phyloP scores from a whole-genome alignment of 2,888 invertebrate genomes.

The Megaustenia siamemsis region DNA sequence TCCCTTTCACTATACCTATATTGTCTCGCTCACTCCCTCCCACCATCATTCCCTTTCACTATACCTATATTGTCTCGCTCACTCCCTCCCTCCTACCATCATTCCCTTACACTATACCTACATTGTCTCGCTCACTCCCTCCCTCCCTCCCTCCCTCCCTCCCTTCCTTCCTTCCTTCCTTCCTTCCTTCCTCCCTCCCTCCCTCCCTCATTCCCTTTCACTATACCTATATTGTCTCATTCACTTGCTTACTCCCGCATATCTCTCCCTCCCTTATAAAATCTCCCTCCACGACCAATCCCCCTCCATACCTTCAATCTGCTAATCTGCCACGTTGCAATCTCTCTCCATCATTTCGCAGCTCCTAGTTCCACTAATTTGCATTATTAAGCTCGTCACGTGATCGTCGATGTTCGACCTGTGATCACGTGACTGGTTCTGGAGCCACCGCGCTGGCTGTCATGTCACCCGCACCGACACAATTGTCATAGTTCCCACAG shows the following conservation, averaged over 20 bases:
- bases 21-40: background rate
- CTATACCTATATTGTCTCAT: background rate
- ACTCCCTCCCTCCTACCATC: background rate
- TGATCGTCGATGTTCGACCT: slow-evolving; percentile 28
- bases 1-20: background rate
- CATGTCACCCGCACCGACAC: slow-evolving; percentile 9
- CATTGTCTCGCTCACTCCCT: slow-evolving; percentile 10
- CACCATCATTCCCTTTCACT: background rate
- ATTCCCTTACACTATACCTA: background rate
- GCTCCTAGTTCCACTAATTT: background rate
- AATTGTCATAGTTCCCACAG: slow-evolving; percentile 2
- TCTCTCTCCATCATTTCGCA: background rate
- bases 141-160: slow-evolving; percentile 31
- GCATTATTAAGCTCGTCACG: slow-evolving; percentile 30
- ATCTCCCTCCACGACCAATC: background rate
- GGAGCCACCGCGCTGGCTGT: background rate
- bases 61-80: background rate
- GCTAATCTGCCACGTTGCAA: background rate
- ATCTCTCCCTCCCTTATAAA: background rate
- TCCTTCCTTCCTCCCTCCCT: slow-evolving; percentile 5
- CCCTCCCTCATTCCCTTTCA: background rate
- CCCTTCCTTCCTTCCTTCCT: slow-evolving; percentile 11
- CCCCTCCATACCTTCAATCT: background rate
- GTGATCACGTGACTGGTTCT: slow-evolving; percentile 16
- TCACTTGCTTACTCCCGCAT: background rate